Evolutionary conservation across 2,113 vertebrate genomes (phyloP), one percentile per base, ranked within the genome.

Genomic region (Scytalopus superciliaris): DNA sequence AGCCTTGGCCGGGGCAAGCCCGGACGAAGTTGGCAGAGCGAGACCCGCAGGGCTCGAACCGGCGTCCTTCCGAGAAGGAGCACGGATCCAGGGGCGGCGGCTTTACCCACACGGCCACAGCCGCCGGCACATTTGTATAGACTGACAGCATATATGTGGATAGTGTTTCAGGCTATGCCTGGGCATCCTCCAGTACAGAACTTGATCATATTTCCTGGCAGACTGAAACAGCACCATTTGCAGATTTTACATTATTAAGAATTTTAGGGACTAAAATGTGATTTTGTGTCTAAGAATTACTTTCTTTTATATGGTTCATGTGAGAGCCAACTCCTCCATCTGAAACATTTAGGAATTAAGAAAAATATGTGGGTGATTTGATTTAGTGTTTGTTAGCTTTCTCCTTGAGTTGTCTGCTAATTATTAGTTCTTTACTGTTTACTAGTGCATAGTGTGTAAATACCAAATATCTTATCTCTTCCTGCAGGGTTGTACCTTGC

Each of bases 401-500:
- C 84, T 40, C 24, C 50, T 70, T 55, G 25, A 59, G 9, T 77
- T 17, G 10, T 31, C 64, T 84, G 74, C 24, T 74, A 25, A 30
- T 70, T 67, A 28, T 59, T 50, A 72, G 24, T 85, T 84, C 22
- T 77, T 90, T 57, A 31, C 57, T 83, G 22, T 57, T 79, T 76
- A 6, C 35, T 88, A 27, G 50, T 53, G 31, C 24, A 8, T 5
- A 67, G 31, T 55, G 14, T 69, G 31, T 64, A 76, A 83, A 55
- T 50, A 62, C 24, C 19, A 59, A 44, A 6, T 63, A 9, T 84
- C 31, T 90, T 60, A 5, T 95, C 31, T 86, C 60, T 70, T 52
- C 74, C 57, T 84, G 3, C 98, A 99, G 99, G 99, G 98, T 27
- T 99, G 99, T 97, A 99, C 99, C 14, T 97, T 99, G 92, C 98